Conservation (phyloP, 30 jellyfish, hydroid and myxozoan genomes). For the Aurelia sp. region DNA sequence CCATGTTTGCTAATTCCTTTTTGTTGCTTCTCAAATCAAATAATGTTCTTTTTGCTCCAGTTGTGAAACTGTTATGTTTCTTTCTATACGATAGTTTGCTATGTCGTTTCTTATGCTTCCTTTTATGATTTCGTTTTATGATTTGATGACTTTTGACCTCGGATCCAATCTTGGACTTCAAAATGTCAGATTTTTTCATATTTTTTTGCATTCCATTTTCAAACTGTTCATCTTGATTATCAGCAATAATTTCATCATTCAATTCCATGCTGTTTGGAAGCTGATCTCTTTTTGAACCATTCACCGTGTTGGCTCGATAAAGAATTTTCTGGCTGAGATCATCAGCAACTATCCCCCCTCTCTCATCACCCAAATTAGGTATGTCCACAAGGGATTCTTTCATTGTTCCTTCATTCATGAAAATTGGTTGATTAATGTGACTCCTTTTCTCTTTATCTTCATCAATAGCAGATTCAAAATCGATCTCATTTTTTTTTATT, state of each 20-base stretch:
- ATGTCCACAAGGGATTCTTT: not conserved
- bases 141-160: not conserved
- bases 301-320: not conserved
- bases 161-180: not conserved
- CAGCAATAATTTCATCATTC: not conserved
- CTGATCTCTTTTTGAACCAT: slow-evolving; percentile 2
- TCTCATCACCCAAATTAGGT: not conserved
- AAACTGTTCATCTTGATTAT: not conserved
- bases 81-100: not conserved
- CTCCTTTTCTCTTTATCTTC: not conserved
- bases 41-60: slow-evolving; percentile 16
- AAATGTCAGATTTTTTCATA: not conserved
- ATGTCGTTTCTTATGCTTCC: not conserved
- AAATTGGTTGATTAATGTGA: not conserved
- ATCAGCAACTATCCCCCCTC: slow-evolving; percentile 41
- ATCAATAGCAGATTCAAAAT: not conserved
- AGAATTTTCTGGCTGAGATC: slow-evolving; percentile 20
- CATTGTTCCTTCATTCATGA: not conserved
- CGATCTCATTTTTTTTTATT: not conserved
- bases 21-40: slow-evolving; percentile 11
- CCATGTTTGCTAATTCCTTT: slow-evolving; percentile 69
- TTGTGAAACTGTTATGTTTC: not conserved
- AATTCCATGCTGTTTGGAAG: not conserved
- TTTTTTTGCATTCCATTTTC: not conserved
- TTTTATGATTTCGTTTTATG: not conserved